These are phyloP conservation scores for Felis chaus DNA, from an alignment of 2,113 vertebrate genomes.

Conservation along the genomic window DNA sequence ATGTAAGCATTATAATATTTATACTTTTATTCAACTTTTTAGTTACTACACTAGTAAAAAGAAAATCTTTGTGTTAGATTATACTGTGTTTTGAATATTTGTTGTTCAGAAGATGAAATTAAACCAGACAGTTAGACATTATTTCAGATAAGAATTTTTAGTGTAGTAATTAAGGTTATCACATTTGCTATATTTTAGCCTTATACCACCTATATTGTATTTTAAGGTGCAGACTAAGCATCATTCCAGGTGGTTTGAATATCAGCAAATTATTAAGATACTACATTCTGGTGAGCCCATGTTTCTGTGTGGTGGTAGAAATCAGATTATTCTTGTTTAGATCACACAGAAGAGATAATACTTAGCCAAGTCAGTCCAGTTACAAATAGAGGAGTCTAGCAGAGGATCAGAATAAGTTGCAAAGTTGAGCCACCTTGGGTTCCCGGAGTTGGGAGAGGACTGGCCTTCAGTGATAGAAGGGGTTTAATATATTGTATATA, in stretches of 20 bases:
- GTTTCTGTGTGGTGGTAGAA: slow-evolving; percentile 17
- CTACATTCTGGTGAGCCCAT: background rate
- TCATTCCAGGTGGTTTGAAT: background rate
- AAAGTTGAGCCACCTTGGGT: background rate
- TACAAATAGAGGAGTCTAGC: background rate
- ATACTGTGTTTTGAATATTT: slow-evolving; percentile 5
- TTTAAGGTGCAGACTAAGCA: slow-evolving; percentile 14
- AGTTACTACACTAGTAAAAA: background rate
- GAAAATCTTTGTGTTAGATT: background rate
- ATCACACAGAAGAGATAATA: background rate
- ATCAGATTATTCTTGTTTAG: background rate
- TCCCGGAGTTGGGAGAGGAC: background rate
- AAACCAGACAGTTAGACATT: background rate
- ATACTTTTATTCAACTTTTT: background rate
- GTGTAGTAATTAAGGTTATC: background rate
- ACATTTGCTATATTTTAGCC: background rate
- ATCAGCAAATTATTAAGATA: background rate
- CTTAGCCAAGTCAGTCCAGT: background rate
- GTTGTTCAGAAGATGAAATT: slow-evolving; percentile 27
- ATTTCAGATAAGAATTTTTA: background rate
- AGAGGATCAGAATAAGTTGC: background rate
- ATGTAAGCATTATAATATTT: background rate
- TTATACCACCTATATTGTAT: background rate
- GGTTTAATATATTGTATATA: background rate
- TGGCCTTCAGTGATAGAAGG: background rate